Evolutionary conservation across 2,888 invertebrate species (phyloP).

Genomic region (Hirudinaria manillensis): DNA sequence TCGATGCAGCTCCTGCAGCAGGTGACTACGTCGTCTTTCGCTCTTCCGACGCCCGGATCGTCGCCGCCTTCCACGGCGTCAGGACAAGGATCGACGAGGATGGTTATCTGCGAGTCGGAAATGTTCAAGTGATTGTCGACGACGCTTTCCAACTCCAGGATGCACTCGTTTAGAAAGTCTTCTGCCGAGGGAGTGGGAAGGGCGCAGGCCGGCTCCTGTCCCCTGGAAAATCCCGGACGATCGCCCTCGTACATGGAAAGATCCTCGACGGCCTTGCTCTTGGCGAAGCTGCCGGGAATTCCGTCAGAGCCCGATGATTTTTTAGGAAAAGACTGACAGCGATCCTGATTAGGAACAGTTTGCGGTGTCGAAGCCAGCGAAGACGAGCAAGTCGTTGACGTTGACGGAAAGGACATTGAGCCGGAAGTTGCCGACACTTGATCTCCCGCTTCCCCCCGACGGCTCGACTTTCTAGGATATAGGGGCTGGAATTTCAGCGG

Average conservation of each 20-base stretch:
- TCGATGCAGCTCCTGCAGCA: background rate
- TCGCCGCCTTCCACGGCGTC: background rate
- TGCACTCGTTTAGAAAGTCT: too few species aligned
- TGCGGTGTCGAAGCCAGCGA: background rate
- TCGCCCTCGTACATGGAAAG: too few species aligned
- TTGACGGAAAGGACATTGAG: background rate
- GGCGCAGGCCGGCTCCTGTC: too few species aligned
- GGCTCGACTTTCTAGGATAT: background rate
- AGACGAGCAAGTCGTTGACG: background rate
- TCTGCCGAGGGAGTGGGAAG: too few species aligned
- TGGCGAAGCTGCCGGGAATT: background rate
- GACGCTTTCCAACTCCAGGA: constrained; percentile 13
- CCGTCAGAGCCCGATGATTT: background rate
- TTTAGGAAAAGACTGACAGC: background rate
- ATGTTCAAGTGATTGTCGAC: background rate
- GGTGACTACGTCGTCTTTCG: background rate
- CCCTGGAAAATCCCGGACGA: too few species aligned
- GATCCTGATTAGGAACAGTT: background rate
- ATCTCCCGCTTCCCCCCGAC: background rate
- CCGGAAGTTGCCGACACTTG: background rate
- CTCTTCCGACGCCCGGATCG: background rate
- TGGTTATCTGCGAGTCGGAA: background rate
- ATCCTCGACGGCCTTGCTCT: too few species aligned
- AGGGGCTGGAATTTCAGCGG: constrained; percentile 7
- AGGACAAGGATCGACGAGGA: background rate